Conservation (phyloP, 2,797 vertebrate species). For the Pipistrellus pygmaeus region DNA sequence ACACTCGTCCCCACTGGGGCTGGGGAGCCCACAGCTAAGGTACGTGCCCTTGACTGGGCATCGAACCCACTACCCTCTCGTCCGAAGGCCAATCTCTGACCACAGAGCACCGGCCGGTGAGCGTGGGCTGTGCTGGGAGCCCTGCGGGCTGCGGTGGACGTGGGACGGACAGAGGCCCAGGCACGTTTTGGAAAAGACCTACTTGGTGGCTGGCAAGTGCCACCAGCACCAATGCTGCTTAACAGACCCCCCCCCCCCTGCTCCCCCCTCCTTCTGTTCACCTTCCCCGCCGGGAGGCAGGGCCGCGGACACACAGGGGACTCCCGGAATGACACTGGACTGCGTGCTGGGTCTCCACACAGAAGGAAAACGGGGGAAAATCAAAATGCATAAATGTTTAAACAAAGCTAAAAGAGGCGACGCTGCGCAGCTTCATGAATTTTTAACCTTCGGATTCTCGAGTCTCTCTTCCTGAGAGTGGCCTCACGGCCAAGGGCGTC, state of each 20-base stretch:
- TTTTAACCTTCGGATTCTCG: slow-evolving; percentile 62
- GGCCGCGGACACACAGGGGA: background rate
- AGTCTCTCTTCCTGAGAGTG: background rate
- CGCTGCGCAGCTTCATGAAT: slow-evolving; percentile 51
- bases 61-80: no score
- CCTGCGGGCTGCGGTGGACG: no score
- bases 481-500: slow-evolving; percentile 8
- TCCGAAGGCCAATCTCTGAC: no score
- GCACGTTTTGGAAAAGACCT: background rate
- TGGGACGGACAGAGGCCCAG: background rate
- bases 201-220: no score
- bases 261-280: background rate
- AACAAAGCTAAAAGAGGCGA: slow-evolving; percentile 58
- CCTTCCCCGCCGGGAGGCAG: background rate
- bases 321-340: slow-evolving; percentile 27
- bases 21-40: no score
- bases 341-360: slow-evolving; percentile 16
- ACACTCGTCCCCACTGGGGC: no score
- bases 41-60: no score
- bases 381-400: slow-evolving; percentile 73
- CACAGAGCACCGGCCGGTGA: no score
- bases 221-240: accelerated
- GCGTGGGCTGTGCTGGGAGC: no score
- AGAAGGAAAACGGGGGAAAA: slow-evolving; percentile 30
- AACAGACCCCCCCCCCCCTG: background rate